Base-by-base conservation (phyloP, 2,888 invertebrate genomes). In the Auanema sp. region DNA sequence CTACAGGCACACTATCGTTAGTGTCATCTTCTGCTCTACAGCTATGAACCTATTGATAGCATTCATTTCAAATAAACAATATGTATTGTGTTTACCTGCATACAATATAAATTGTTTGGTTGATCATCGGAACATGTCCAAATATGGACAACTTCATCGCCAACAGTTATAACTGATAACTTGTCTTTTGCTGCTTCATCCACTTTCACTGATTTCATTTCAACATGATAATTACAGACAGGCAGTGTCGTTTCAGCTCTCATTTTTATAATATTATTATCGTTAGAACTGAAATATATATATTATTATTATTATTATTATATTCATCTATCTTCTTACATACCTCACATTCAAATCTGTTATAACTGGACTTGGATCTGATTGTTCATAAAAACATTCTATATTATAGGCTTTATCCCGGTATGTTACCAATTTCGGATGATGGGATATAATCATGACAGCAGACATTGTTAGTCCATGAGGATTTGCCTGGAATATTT, bases 381-480 rank as follows among this genome's bases (percentile, higher is more conserved):
- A 51, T 16, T 41, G 25, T 40, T 44, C 10, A 18, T 62, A 62
- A 33, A 62, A 62, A 41, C 62, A 62, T 16, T 62, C 50, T 18
- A 62, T 57, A 24, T 62, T 53, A 49, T 49, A 62, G 41, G 62
- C 62, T 12, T 12, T 25, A 50, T 62, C 62, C 24, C 42, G n/a
- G 16, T 42, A 62, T n/a, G 62, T 62, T n/a, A 57, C 57, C 41
- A 62, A 50, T 23, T 24, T 42, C 14, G 62, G 62, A 50, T 62
- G 56, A 49, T 62, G 62, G 21, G 62, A 47, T 12, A 62, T 49
- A 8, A 62, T 49, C 51, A 62, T 24, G 12, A 58, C 24, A 0
- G 57, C 47, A n/a, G 58, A 47, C 50, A 62, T 50, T 21, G 24
- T 56, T 33, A 62, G 44, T 47, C 60, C 55, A 43, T 41, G 21